These are phyloP conservation scores for Eupithecia exiguata DNA, from an alignment of 2,888 invertebrate genomes.

Conservation along the genomic window DNA sequence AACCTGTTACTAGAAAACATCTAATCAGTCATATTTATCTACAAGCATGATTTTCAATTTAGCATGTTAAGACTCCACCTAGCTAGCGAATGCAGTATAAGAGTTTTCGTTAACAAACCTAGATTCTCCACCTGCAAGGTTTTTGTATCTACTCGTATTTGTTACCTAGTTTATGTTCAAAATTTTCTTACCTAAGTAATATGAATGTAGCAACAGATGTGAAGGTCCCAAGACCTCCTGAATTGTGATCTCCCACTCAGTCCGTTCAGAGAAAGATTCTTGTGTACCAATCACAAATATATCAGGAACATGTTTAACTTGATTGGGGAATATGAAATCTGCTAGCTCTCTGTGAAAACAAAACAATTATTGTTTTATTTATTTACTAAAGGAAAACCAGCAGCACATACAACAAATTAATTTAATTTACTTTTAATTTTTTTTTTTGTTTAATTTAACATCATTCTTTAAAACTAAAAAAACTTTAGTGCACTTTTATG, in stretches of 20 bases:
- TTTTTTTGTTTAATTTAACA: too few species aligned
- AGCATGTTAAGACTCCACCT: neutral
- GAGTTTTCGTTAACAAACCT: neutral
- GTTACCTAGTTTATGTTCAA: neutral
- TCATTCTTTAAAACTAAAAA: neutral
- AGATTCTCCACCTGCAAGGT: neutral
- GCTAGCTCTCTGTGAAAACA: constrained; percentile 87
- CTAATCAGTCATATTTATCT: neutral
- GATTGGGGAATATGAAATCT: constrained; percentile 94
- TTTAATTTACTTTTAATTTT: too few species aligned
- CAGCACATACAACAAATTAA: too few species aligned
- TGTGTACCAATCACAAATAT: constrained; percentile 97
- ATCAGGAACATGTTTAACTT: constrained; percentile 94
- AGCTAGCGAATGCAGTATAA: neutral
- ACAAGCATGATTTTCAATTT: neutral
- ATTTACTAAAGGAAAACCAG: too few species aligned
- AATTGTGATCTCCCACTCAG: constrained; percentile 94
- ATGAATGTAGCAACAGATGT: constrained; percentile 94
- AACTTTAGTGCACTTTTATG: neutral
- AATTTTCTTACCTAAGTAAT: constrained; percentile 86
- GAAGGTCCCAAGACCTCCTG: constrained; percentile 97
- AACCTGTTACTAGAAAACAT: neutral
- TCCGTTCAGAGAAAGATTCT: constrained; percentile 94
- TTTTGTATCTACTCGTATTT: neutral
- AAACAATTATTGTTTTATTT: neutral